These are phyloP conservation scores for Lontra canadensis DNA, from an alignment of 2,113 vertebrate species.

Conservation along the genomic window DNA sequence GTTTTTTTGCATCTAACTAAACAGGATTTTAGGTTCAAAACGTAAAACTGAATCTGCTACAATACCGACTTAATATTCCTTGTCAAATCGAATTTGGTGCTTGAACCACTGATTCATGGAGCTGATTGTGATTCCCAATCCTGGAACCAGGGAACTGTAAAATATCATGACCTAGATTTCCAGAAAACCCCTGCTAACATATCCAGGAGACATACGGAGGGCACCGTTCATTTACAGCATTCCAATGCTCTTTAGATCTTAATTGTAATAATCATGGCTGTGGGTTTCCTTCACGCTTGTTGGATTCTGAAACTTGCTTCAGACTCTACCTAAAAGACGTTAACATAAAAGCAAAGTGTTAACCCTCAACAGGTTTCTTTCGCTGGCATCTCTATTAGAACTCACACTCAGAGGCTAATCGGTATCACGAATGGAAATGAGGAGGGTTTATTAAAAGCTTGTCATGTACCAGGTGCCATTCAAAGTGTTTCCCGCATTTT, in stretches of 20 bases:
- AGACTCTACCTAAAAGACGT: neutral
- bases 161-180: neutral
- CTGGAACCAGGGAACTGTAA: neutral
- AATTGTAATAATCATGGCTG: neutral
- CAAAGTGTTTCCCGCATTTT: neutral
- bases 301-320: neutral
- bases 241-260: neutral
- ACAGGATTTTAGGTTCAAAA: conserved; percentile 8
- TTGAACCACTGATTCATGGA: neutral
- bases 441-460: neutral
- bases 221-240: neutral
- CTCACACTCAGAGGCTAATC: neutral
- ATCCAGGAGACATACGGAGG: neutral
- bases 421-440: neutral
- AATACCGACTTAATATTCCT: conserved; percentile 27
- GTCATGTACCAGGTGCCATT: no score
- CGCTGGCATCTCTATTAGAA: neutral
- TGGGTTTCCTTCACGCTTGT: neutral
- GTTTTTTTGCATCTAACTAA: conserved; percentile 17
- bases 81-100: conserved; percentile 39
- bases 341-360: neutral
- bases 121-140: neutral
- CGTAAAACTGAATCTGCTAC: neutral
- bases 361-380: neutral
- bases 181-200: neutral